phyloP scores from a whole-genome alignment of 2,888 invertebrate species.

The Mechanitis mazaeus region DNA sequence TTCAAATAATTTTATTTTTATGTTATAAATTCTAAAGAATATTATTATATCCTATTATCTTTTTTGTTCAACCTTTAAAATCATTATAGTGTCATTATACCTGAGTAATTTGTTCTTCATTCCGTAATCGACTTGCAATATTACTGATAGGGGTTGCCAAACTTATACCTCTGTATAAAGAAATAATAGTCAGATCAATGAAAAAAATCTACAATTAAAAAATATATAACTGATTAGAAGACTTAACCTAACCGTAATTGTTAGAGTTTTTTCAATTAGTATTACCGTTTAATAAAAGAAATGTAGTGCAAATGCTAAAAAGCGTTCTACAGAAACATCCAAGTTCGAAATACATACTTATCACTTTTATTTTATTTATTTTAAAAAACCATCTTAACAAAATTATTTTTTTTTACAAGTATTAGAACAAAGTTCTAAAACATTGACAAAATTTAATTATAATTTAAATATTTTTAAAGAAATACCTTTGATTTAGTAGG shows the following conservation, averaged over 20 bases:
- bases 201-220: too few species aligned
- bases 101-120: slow-evolving; percentile 47
- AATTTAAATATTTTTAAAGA: neutral
- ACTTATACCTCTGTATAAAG: slow-evolving; percentile 46
- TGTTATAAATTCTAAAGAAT: neutral
- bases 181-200: slow-evolving; percentile 8
- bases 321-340: too few species aligned
- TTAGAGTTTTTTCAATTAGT: too few species aligned
- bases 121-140: slow-evolving; percentile 53
- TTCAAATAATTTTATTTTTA: too few species aligned
- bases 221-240: too few species aligned
- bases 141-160: slow-evolving; percentile 45
- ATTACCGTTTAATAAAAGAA: too few species aligned
- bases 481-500: slow-evolving; percentile 9
- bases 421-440: too few species aligned
- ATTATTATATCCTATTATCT: slow-evolving; percentile 3
- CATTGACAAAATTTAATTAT: neutral
- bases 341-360: too few species aligned
- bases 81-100: slow-evolving; percentile 33
- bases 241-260: slow-evolving; percentile 38
- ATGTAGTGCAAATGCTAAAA: too few species aligned
- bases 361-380: too few species aligned
- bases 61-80: neutral
- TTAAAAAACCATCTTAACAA: too few species aligned
- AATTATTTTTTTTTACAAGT: too few species aligned